Base-by-base conservation (phyloP, 2,797 vertebrate species). In the Lophius americanus region DNA sequence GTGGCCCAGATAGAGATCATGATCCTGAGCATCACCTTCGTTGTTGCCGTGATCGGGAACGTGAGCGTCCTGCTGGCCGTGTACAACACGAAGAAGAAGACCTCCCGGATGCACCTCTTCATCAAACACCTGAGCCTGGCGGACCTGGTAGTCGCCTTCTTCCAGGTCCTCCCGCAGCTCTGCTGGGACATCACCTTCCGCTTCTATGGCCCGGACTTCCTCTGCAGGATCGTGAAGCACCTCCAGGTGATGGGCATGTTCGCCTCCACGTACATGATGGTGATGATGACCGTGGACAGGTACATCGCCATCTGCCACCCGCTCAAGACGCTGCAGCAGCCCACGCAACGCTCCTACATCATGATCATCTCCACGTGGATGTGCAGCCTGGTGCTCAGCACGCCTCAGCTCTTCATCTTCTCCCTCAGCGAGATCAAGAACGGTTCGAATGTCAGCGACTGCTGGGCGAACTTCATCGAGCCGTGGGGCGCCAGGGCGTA, bases 261-360 rank as follows among this genome's bases (percentile, higher is more conserved):
- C 51, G 97, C 96, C 3, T 99, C 97, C 57, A 96, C 97, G 11
- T 99, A 99, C 83, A 95, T 99, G 97, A 94, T 99, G 91, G 96
- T 99, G 60, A 97, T 96, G 93, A 98, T 99, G 97, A 97, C 98
- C 3, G 89, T 96, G 76, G 98, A 99, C 88, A 96, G 97, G 56
- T 99, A 99, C 91, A 96, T 99, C 51, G 97, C 98, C 7, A 97
- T 99, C 78, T 99, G 98, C 89, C 96, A 98, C 91, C 98, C 98
- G 2, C 92, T 99, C 61, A 96, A 96, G 86, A 98, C 96, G 4
- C 94, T 98, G 54, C 97, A 96, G 89, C 95, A 95, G 91, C 95
- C 98, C 53, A 95, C 94, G 4, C 90, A 93, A 79, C 95, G 97
- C 85, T 96, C 97, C 12, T 94, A 94, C 85, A 84, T 93, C 75